Evolutionary conservation across 2,797 vertebrate genomes (phyloP).

Genomic region (Eidolon dupreanum): DNA sequence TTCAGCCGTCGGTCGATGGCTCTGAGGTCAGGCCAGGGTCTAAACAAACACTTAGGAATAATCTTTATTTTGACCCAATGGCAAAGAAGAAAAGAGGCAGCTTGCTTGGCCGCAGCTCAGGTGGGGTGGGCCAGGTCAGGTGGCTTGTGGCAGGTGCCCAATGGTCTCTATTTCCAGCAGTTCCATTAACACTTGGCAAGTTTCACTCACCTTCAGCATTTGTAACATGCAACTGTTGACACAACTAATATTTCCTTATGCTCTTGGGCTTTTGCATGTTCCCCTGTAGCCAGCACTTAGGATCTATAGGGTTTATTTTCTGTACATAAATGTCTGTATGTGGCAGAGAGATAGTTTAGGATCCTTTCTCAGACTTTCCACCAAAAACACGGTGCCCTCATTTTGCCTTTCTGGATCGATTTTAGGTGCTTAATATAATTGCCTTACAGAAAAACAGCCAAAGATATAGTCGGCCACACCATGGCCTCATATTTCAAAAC

Average conservation of each 20-base stretch:
- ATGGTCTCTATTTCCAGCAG: conserved; percentile 39
- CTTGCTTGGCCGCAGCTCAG: not conserved
- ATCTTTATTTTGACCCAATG: not conserved
- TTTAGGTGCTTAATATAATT: conserved; percentile 69
- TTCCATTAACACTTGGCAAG: conserved; percentile 71
- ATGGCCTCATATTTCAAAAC: conserved; percentile 69
- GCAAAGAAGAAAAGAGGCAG: conserved; percentile 31
- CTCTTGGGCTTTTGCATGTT: not conserved
- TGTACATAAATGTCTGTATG: not conserved
- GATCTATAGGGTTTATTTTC: not conserved
- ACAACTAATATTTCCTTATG: not conserved
- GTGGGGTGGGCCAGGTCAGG: not conserved
- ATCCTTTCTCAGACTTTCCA: not conserved
- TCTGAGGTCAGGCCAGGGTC: not conserved
- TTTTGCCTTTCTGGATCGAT: conserved; percentile 23
- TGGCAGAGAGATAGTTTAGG: not conserved
- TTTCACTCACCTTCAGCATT: conserved; percentile 43
- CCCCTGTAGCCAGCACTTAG: not conserved
- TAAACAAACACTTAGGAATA: conserved; percentile 36
- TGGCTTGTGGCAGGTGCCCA: not conserved
- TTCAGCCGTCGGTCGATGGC: not conserved
- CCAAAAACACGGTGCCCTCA: not conserved
- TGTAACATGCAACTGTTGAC: not conserved
- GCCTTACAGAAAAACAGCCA: conserved; percentile 20
- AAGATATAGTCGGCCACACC: conserved; percentile 7